A percentile compares a stretch with the other conserved stretches of the same genome.
phyloP scores from a whole-genome alignment of 1,140 invertebrate genomes.

The Whitmania pigra region DNA sequence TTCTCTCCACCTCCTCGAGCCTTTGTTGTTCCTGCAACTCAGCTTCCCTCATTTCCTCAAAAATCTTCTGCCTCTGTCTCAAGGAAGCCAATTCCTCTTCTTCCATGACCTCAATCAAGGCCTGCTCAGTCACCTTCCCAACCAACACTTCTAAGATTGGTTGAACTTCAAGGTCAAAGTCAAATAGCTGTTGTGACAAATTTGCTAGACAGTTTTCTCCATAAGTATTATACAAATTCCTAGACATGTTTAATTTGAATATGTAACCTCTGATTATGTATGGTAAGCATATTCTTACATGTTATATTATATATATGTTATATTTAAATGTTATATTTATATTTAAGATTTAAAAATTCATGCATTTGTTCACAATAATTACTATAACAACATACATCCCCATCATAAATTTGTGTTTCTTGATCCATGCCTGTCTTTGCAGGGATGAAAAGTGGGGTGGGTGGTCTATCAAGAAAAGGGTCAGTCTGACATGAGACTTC shows the following conservation, averaged over 20 bases:
- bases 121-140: constrained; percentile 72
- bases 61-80: constrained; percentile 61
- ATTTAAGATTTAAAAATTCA: not conserved
- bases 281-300: too few species aligned
- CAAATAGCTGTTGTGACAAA: constrained; percentile 42
- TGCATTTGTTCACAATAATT: not conserved
- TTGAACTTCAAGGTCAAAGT: constrained; percentile 75
- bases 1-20: constrained; percentile 55
- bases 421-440: constrained; percentile 64
- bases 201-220: too few species aligned
- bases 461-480: constrained; percentile 63
- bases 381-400: constrained; percentile 55
- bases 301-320: too few species aligned
- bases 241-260: too few species aligned
- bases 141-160: constrained; percentile 74
- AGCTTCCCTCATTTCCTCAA: constrained; percentile 58
- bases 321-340: too few species aligned
- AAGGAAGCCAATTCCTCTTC: constrained; percentile 51
- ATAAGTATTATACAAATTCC: too few species aligned
- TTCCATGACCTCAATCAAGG: constrained; percentile 58
- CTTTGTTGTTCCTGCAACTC: constrained; percentile 64
- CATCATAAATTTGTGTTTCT: constrained; percentile 69
- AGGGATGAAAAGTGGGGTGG: constrained; percentile 57
- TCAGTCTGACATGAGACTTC: constrained; percentile 72
- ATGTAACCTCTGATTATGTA: too few species aligned